These are phyloP conservation scores for Anguilla pacifica DNA, from an alignment of 2,797 vertebrate species.

Conservation along the genomic window DNA sequence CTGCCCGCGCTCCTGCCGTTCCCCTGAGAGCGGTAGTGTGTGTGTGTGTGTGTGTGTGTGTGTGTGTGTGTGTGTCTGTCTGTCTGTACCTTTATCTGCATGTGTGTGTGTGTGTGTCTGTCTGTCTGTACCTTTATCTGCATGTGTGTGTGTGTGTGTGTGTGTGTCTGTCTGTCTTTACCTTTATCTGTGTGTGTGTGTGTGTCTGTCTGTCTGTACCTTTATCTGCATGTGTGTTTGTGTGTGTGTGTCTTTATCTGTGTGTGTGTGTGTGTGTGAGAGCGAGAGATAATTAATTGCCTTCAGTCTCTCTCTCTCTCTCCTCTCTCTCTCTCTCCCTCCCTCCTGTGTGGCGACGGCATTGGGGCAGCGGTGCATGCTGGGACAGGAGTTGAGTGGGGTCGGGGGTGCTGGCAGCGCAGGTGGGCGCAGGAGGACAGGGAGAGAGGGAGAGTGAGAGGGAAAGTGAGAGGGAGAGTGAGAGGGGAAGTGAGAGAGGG, in stretches of 20 bases:
- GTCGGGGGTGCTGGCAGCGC: neutral
- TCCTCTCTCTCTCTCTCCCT: neutral
- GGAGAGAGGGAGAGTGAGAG: neutral
- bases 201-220: neutral
- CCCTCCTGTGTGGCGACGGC: neutral
- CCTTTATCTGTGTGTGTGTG: too few species aligned
- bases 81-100: neutral
- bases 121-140: neutral
- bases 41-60: neutral
- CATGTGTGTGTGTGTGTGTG: neutral
- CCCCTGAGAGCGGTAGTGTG: neutral
- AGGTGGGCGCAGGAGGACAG: neutral
- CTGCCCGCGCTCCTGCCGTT: neutral
- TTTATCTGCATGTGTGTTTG: neutral
- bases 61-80: neutral
- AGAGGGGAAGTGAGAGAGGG: too few species aligned
- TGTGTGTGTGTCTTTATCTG: too few species aligned
- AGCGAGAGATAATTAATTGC: neutral
- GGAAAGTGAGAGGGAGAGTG: neutral
- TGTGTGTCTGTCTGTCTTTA: neutral
- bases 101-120: neutral
- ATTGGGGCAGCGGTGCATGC: neutral
- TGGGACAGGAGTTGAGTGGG: conserved; percentile 1
- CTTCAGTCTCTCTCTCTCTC: neutral
- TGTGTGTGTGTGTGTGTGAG: too few species aligned